These are phyloP conservation scores for Desmophyllum pertusum DNA, from an alignment of 92 coral and sea anemone genomes.

Conservation along the genomic window DNA sequence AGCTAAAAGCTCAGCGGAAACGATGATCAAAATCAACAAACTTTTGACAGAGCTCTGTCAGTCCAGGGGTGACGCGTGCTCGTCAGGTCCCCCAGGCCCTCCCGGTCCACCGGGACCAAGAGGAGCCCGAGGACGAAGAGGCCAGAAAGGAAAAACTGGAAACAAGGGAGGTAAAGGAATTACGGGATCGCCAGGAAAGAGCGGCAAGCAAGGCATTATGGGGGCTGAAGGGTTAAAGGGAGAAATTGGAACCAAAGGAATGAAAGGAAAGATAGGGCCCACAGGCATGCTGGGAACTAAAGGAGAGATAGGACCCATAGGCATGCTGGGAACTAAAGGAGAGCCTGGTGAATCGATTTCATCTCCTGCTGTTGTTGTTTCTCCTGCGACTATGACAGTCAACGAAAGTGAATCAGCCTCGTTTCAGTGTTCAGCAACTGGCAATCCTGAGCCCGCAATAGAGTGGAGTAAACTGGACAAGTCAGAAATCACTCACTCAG, in stretches of 20 bases:
- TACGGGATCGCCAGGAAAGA: conserved; percentile 34
- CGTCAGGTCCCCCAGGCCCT: conserved; percentile 39
- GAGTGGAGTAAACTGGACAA: too few relatives aligned
- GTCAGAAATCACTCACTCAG: too few relatives aligned
- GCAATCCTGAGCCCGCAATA: conserved; percentile 54
- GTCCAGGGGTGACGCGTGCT: too few relatives aligned
- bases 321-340: too few relatives aligned
- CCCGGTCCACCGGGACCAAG: conserved; percentile 46
- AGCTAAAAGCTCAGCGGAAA: too few relatives aligned
- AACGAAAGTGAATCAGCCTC: conserved; percentile 55
- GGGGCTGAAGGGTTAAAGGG: conserved; percentile 28
- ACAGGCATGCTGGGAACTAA: conserved; percentile 51
- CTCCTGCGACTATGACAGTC: conserved; percentile 40
- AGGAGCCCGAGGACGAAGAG: conserved; percentile 48
- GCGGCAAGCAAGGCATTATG: conserved; percentile 34
- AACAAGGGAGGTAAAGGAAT: conserved; percentile 25
- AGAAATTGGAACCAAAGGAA: conserved; percentile 25
- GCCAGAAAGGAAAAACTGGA: conserved; percentile 31
- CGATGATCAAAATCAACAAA: too few relatives aligned
- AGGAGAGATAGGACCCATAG: too few relatives aligned
- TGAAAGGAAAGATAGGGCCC: conserved; percentile 22
- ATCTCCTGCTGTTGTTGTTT: conserved; percentile 49
- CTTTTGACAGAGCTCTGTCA: too few relatives aligned
- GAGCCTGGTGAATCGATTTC: conserved; percentile 59
- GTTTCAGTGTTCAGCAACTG: conserved; percentile 44